Conservation (phyloP, 2,888 invertebrate genomes). For the Hirtodrosophila histrioides region DNA sequence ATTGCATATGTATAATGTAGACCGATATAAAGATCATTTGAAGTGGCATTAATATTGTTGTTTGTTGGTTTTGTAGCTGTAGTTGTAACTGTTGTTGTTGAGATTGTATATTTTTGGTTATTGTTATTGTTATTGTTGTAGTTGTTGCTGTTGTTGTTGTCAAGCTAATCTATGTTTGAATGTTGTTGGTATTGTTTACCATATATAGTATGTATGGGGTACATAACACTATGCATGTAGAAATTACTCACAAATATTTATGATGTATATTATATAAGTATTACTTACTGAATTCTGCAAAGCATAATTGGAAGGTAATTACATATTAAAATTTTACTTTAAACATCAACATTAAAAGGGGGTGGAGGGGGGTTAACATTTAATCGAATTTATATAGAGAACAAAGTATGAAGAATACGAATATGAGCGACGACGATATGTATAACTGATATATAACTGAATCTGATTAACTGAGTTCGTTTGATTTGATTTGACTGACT, state of each 20-base stretch:
- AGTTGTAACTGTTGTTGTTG: constrained; percentile 9
- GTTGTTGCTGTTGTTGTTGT: constrained; percentile 45
- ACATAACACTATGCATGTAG: constrained; percentile 68
- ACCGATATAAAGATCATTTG: constrained; percentile 14
- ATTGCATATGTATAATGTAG: constrained; percentile 10
- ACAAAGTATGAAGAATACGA: constrained; percentile 53
- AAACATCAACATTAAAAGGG: constrained; percentile 65
- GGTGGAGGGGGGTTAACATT: constrained; percentile 67
- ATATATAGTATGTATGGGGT: constrained; percentile 59
- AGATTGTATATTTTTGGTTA: constrained; percentile 24
- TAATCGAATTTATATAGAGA: constrained; percentile 62
- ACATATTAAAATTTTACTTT: constrained; percentile 76
- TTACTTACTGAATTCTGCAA: constrained; percentile 83
- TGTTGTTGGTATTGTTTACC: constrained; percentile 45
- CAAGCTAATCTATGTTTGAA: constrained; percentile 4
- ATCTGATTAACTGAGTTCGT: constrained; percentile 38
- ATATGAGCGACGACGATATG: constrained; percentile 50
- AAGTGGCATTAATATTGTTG: constrained; percentile 24
- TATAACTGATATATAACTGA: constrained; percentile 23
- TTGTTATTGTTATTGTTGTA: constrained; percentile 43
- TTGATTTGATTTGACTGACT: constrained; percentile 30
- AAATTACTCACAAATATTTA: constrained; percentile 79
- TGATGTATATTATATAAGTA: constrained; percentile 74
- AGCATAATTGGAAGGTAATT: constrained; percentile 81
- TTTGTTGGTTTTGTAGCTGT: constrained; percentile 35